Evolutionary conservation across 2,888 invertebrate genomes (phyloP).

Genomic region (Elegia similella): DNA sequence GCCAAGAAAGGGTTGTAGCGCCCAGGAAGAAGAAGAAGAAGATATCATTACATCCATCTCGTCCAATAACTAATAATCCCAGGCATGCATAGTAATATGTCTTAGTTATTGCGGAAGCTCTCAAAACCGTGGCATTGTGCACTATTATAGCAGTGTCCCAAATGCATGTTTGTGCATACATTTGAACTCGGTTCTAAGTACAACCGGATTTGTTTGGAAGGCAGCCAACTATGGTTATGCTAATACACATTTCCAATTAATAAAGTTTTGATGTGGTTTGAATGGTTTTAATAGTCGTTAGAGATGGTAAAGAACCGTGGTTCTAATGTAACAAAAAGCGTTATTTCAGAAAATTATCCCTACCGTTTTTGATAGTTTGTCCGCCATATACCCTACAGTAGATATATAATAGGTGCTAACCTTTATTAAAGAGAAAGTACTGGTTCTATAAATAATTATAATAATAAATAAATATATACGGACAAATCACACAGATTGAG

Average conservation of each 20-base stretch:
- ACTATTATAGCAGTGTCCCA: neutral
- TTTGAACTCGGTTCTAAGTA: neutral
- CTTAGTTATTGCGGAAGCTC: neutral
- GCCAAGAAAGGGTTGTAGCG: too few relatives aligned
- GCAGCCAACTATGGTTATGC: conserved; percentile 7
- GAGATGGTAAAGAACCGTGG: neutral
- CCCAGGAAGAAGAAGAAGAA: too few relatives aligned
- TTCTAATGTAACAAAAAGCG: too few relatives aligned
- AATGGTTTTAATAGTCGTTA: neutral
- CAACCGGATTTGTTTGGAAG: conserved; percentile 9
- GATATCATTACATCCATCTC: neutral
- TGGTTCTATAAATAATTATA: too few relatives aligned
- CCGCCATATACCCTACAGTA: too few relatives aligned
- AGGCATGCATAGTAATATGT: neutral
- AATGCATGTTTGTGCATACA: conserved; percentile 9
- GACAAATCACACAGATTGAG: too few relatives aligned
- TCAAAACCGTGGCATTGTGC: neutral
- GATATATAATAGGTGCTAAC: too few relatives aligned
- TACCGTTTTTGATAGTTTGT: too few relatives aligned
- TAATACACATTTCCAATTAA: conserved; percentile 4
- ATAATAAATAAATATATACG: too few relatives aligned
- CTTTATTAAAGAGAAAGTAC: too few relatives aligned
- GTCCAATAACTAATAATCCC: neutral
- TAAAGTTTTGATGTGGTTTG: neutral
- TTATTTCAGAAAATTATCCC: too few relatives aligned